Evolutionary conservation across 2,113 vertebrate species (phyloP), one percentile per base, ranked within the genome.

Genomic region (Pedetes capensis): DNA sequence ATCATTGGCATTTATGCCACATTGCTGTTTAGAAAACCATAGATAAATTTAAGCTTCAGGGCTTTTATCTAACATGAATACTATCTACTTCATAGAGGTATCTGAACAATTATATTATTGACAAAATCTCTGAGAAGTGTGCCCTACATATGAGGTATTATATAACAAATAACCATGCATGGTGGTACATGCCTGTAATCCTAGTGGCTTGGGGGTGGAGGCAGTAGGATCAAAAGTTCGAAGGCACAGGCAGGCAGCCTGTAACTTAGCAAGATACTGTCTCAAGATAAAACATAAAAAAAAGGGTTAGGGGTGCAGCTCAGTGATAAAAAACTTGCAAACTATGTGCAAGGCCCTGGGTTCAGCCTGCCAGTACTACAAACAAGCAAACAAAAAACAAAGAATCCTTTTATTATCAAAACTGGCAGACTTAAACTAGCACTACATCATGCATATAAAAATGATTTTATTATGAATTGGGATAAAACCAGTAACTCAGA

Each of bases 1-100:
- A 94, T 99, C 99, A 39, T 99, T 99, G 61, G 99, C 98, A 96
- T 99, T 99, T 97, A 99, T 99, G 16, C 99, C 99, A 98, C 99
- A 99, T 98, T 99, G 99, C 99, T 99, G 97, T 13, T n/a, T 93
- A 93, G 85, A 96, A 92, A 89, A 95, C 7, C 53, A 88, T 0
- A 9, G 13, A 66, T 71, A 88, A 92, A 92, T 83, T 69, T 75
- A 88, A 71, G 57, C 34, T 92, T 96, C 22, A 74, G 76, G 69
- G 88, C 25, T 68, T 1, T 87, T 39, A 68, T 75, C 76, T 66
- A 71, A 85, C 17, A 6, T 39, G 20, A 18, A 63, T 42, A 29
- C 29, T 64, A 81, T 42, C 13, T 59, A 91, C 4, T 61, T 88
- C 66, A 94, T 27, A 87, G 63, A 83, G 20, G 29, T 83, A 6